A percentile compares a stretch with the other conserved stretches of the same genome.
phyloP scores from a whole-genome alignment of 2,888 invertebrate species.

The Caenorhabditis japonica region DNA sequence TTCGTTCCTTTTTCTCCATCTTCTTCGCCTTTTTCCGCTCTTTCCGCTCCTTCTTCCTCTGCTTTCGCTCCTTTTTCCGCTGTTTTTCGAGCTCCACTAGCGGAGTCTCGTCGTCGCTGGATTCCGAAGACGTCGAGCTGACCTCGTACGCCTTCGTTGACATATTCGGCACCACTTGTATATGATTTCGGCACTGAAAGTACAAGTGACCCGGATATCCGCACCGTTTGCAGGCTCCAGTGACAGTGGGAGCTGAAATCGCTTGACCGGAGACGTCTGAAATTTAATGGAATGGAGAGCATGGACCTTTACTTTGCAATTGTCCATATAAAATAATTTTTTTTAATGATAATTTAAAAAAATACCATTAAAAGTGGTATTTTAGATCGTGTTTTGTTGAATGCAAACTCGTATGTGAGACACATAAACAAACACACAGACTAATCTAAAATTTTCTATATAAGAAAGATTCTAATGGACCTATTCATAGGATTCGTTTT shows the following conservation, averaged over 20 bases:
- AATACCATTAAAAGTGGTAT: too few species aligned
- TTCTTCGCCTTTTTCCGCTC: conserved; percentile 43
- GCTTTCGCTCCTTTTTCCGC: conserved; percentile 47
- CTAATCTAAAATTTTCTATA: too few species aligned
- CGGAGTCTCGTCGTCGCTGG: conserved; percentile 76
- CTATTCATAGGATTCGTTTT: too few species aligned
- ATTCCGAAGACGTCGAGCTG: conserved; percentile 79
- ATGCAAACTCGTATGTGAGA: too few species aligned
- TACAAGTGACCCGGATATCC: conserved; percentile 78
- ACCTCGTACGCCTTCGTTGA: conserved; percentile 78
- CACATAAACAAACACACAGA: too few species aligned
- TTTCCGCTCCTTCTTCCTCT: conserved; percentile 47
- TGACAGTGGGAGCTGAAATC: conserved; percentile 60
- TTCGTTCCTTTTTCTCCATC: conserved; percentile 36
- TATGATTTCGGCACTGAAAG: conserved; percentile 78
- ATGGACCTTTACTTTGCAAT: neutral
- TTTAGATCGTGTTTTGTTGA: too few species aligned
- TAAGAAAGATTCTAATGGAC: too few species aligned
- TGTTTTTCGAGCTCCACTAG: conserved; percentile 31
- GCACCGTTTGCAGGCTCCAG: conserved; percentile 74
- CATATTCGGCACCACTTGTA: conserved; percentile 78
- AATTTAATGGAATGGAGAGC: conserved; percentile 4
- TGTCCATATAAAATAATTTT: too few species aligned
- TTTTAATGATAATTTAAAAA: too few species aligned
- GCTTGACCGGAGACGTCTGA: conserved; percentile 60